A percentile compares a stretch with the other conserved stretches of the same genome.
Evolutionary conservation across 1,140 invertebrate genomes (phyloP).

Genomic region (Mylabris phalerata): DNA sequence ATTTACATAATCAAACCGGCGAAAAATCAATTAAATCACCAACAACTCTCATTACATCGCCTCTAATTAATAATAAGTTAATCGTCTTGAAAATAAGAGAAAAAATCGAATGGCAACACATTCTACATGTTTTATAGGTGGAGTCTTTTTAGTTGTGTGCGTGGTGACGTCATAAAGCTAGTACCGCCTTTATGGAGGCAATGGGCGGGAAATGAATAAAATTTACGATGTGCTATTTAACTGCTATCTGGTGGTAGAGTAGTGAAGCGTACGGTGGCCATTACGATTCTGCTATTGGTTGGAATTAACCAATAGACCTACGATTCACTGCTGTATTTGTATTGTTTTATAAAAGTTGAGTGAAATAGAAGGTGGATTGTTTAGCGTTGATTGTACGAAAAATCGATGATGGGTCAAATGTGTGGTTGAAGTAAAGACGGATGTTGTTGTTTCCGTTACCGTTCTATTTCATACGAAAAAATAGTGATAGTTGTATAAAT

Average conservation of each 20-base stretch:
- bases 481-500: slow-evolving; percentile 26
- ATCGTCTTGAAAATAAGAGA: too few relatives aligned
- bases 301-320: slow-evolving; percentile 15
- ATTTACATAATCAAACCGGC: too few relatives aligned
- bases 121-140: neutral
- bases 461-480: slow-evolving; percentile 18
- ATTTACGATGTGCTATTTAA: slow-evolving; percentile 45
- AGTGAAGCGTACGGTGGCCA: slow-evolving; percentile 43
- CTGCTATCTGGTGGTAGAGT: slow-evolving; percentile 43
- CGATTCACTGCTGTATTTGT: neutral
- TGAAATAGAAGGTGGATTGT: slow-evolving; percentile 18
- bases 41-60: too few relatives aligned
- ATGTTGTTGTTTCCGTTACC: slow-evolving; percentile 21
- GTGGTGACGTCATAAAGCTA: slow-evolving; percentile 13
- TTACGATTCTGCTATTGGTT: slow-evolving; percentile 42
- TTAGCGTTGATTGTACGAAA: slow-evolving; percentile 22
- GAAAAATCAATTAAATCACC: too few relatives aligned
- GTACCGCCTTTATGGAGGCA: slow-evolving; percentile 36
- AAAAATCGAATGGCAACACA: too few relatives aligned
- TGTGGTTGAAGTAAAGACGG: slow-evolving; percentile 31
- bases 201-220: slow-evolving; percentile 43
- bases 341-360: neutral
- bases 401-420: slow-evolving; percentile 30
- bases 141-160: neutral
- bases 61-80: too few relatives aligned